Conservation (phyloP, 1,140 invertebrate genomes). For the Nebria ingens region DNA sequence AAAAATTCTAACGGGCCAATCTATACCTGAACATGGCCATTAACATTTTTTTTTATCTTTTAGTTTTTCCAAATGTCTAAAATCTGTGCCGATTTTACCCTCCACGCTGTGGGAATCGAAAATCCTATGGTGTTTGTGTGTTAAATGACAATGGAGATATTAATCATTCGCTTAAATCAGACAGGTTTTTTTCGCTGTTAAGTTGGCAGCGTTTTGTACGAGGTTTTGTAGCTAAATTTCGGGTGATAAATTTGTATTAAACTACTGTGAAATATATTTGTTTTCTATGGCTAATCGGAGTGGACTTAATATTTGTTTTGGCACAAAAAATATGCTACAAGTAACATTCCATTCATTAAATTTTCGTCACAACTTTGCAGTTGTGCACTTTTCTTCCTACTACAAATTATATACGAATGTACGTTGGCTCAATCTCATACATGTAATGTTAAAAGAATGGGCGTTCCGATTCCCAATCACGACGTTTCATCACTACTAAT, state of each 20-base stretch:
- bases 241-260: not conserved
- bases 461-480: too few species aligned
- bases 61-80: too few species aligned
- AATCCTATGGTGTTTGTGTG: not conserved
- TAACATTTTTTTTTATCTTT: constrained; percentile 1
- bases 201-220: too few species aligned
- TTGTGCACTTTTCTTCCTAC: too few species aligned
- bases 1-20: not conserved
- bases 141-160: not conserved
- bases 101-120: not conserved
- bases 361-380: too few species aligned
- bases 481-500: too few species aligned
- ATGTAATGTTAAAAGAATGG: too few species aligned
- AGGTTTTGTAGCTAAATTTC: too few species aligned
- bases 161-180: not conserved
- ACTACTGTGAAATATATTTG: not conserved
- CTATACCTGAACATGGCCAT: not conserved
- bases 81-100: not conserved
- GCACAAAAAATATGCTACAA: too few species aligned
- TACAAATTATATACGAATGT: too few species aligned
- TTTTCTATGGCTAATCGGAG: not conserved
- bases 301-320: not conserved
- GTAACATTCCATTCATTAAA: too few species aligned
- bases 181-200: not conserved
- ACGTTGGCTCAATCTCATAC: too few species aligned